Evolutionary conservation across 2,797 vertebrate species (phyloP).

Genomic region (Melanotaenia maccullochi): DNA sequence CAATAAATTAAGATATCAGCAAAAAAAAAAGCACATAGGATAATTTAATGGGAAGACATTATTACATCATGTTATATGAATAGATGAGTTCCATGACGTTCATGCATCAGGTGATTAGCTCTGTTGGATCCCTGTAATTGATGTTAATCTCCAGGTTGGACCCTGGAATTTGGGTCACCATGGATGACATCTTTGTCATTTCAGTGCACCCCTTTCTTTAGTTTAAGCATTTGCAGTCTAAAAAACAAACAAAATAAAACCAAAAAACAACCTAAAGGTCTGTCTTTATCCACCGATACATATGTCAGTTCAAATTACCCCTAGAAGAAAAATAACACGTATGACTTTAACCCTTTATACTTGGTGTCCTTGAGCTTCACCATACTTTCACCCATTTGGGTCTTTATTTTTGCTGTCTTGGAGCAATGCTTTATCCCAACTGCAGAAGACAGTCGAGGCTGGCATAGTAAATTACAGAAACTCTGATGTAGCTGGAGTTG

Average conservation of each 20-base stretch:
- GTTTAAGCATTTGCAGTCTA: fast-evolving
- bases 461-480: constrained; percentile 8
- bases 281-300: not conserved
- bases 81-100: too few species aligned
- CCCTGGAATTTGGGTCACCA: not conserved
- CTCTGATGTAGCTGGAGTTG: constrained; percentile 23
- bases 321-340: not conserved
- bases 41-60: constrained; percentile 12
- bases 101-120: not conserved
- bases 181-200: not conserved
- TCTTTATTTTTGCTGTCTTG: not conserved
- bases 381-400: not conserved
- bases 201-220: fast-evolving
- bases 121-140: not conserved
- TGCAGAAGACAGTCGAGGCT: constrained; percentile 2
- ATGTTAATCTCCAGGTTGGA: not conserved
- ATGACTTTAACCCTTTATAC: not conserved
- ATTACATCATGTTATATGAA: not conserved
- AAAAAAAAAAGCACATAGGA: constrained; percentile 20
- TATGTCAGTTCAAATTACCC: not conserved
- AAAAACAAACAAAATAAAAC: not conserved
- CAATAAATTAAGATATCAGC: constrained; percentile 43
- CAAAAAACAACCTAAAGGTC: not conserved
- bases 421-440: not conserved
- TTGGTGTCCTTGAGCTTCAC: not conserved